Evolutionary conservation across 1,140 invertebrate genomes (phyloP), one percentile per base, ranked within the genome.

Genomic region (Trichomalopsis sarcophagae): DNA sequence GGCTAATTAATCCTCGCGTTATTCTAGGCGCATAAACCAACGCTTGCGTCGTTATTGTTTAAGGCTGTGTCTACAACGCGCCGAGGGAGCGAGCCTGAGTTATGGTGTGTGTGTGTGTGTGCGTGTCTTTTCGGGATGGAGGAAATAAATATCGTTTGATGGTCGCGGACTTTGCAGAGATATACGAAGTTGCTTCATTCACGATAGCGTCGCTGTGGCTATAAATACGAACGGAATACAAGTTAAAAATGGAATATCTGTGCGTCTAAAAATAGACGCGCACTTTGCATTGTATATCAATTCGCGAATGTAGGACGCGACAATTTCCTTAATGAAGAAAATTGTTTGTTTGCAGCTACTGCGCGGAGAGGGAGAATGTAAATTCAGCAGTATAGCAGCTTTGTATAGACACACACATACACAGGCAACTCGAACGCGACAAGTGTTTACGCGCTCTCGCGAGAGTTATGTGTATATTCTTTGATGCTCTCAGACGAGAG

Each of bases 1-100:
- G 11, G 50, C 68, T 71, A 71, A 71, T 71, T 71, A 71, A 71
- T 71, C 68, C 68, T 14, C 68, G 68, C 23, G 68, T 30, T 62
- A 62, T 62, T 62, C 55, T 62, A 71, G 23, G 68, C 68, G 68
- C 68, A 33, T n/a, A 62, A 62, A 62, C 23, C 68, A 33, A 71
- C 68, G 68, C 68, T 11, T 17, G 68, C 68, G 7, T 30, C 14
- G 68, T 62, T 62, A 62, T 71, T 33, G 68, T 33, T 71, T 33
- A 71, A 30, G 13, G 68, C 68, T 71, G 68, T 30, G 30, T 71
- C 68, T 71, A 71, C 68, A 71, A 71, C 21, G 27, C 68, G 27
- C 55, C 6, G 4, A 62, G 55, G 17, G 55, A 5, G 14, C n/a
- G 30, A 30, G 68, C 27, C 5, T 33, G 68, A 71, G 6, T 71